Base-by-base conservation (phyloP, 2,888 invertebrate genomes). In the Ormyrus labotus region DNA sequence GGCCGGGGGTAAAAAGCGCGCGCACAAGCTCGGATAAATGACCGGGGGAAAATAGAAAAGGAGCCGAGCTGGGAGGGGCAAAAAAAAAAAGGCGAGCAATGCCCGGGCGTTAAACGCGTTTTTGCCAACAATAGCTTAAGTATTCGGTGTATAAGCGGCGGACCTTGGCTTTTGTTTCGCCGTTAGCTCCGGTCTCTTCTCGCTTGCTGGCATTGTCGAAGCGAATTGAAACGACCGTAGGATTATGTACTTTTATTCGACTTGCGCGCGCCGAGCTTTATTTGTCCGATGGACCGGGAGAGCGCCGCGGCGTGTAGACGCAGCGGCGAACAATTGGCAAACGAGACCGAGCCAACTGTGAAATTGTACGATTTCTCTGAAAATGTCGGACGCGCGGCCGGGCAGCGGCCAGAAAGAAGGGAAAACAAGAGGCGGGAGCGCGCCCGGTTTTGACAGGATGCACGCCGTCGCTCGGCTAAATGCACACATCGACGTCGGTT, bases 161-260 rank as follows among this genome's bases (percentile, higher is more conserved):
- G 53, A 19, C 45, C 55, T 71, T 63, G 65, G 51, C 74, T 78
- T 81, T 81, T 81, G 78, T 78, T 74, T 78, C 11, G n/a, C 55
- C 61, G 57, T 10, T 34, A 55, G 9, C 10, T 19, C 19, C 51
- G n/a, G 55, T 5, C 55, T 5, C 55, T 63, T 55, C 55, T 60
- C 65, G 53, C 67, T 80, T 50, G 11, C 50, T 53, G 48, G 63
- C 51, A 71, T 76, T 80, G 72, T 76, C 70, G n/a, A 34, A 69
- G 58, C 63, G 63, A 80, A 72, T 77, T 72, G 72, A 68, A 73
- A 70, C 60, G 72, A 34, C 61, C 69, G 10, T 55, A 47, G 78
- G 67, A 74, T 81, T 81, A 65, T 63, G 69, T 73, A 77, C 73
- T 77, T 78, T 81, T 73, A 81, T 77, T 78, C 70, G 67, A 63